These are phyloP conservation scores for Hycleus cichorii DNA, from an alignment of 1,140 invertebrate species.

Conservation along the genomic window DNA sequence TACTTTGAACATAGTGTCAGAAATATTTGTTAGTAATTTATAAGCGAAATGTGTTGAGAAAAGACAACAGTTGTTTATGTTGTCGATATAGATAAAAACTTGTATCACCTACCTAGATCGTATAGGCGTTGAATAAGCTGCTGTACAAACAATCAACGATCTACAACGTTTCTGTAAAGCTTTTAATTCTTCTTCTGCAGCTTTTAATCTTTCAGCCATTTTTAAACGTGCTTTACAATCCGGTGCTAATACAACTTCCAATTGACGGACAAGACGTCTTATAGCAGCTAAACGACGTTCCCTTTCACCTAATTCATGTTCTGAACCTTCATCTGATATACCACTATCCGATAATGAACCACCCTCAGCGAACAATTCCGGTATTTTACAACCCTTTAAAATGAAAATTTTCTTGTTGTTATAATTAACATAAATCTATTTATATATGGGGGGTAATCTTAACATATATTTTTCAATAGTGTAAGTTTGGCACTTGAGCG, in stretches of 20 bases:
- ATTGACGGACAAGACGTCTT: constrained; percentile 54
- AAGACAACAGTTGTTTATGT: constrained; percentile 9
- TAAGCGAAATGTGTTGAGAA: constrained; percentile 5
- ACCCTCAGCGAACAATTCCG: constrained; percentile 45
- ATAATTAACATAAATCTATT: neutral
- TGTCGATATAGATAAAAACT: constrained; percentile 5
- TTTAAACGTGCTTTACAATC: constrained; percentile 54
- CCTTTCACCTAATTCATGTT: constrained; percentile 63
- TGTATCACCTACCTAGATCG: constrained; percentile 7
- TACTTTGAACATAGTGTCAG: constrained; percentile 7
- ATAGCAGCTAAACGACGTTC: constrained; percentile 61
- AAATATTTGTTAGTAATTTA: constrained; percentile 12
- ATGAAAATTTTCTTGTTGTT: too few species aligned
- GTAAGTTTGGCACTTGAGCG: constrained; percentile 20
- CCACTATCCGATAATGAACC: constrained; percentile 63
- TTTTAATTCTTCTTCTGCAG: constrained; percentile 71
- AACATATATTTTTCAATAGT: constrained; percentile 4
- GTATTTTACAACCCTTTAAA: constrained; percentile 25
- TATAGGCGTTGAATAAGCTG: constrained; percentile 41
- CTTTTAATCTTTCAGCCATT: constrained; percentile 61
- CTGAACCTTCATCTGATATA: constrained; percentile 69
- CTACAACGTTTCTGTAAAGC: constrained; percentile 71
- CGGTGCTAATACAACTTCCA: constrained; percentile 59
- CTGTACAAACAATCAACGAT: constrained; percentile 61
- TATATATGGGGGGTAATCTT: too few species aligned